phyloP scores from a whole-genome alignment of 2,888 invertebrate genomes.

The Stenurella melanura region DNA sequence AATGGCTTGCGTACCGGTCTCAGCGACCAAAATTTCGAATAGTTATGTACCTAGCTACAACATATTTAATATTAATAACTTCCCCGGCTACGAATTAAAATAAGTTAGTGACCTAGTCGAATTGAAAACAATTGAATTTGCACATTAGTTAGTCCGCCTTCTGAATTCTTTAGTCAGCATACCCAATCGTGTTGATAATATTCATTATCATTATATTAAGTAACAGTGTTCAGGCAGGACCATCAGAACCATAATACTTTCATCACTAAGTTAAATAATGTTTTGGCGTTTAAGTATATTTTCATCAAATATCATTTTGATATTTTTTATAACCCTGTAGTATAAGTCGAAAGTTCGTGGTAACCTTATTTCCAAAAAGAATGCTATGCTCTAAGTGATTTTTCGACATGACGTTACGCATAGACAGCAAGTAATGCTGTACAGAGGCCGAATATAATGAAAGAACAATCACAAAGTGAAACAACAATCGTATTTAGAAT shows the following conservation, averaged over 20 bases:
- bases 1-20: background rate
- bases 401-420: background rate
- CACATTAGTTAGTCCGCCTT: conserved; percentile 1
- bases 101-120: conserved; percentile 30
- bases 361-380: too few species aligned
- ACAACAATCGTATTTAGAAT: conserved; percentile 48
- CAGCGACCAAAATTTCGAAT: conserved; percentile 4
- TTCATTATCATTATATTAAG: too few species aligned
- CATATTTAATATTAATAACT: conserved; percentile 11
- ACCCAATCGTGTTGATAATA: background rate
- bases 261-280: background rate
- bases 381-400: background rate
- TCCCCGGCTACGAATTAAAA: background rate
- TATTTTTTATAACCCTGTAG: background rate
- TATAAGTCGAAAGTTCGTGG: too few species aligned
- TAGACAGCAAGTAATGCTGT: background rate
- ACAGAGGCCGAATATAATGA: conserved; percentile 25
- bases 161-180: conserved; percentile 1
- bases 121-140: conserved; percentile 13
- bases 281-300: background rate
- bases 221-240: background rate
- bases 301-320: background rate
- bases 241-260: background rate
- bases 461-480: conserved; percentile 46
- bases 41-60: background rate